Conservation (phyloP, 2,888 invertebrate genomes). For the Drosophila tanythrix region DNA sequence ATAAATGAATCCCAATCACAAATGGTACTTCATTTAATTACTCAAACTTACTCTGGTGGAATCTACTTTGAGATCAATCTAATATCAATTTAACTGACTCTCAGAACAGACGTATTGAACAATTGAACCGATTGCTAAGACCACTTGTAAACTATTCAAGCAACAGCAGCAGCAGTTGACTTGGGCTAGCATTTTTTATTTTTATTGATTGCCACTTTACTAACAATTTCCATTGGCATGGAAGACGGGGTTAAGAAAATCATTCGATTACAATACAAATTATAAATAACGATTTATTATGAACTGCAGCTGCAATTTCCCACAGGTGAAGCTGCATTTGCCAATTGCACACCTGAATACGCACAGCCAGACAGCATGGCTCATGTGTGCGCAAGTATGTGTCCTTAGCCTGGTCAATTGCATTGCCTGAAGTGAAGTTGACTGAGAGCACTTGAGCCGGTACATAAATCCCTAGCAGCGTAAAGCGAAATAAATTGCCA, state of each 20-base stretch:
- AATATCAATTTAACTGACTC: neutral
- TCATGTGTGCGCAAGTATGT: neutral
- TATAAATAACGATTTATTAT: constrained; percentile 80
- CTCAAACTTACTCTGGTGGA: neutral
- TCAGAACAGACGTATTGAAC: neutral
- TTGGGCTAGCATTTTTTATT: neutral
- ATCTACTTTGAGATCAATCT: neutral
- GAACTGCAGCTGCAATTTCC: constrained; percentile 48
- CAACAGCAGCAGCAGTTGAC: neutral
- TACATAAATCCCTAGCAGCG: constrained; percentile 36
- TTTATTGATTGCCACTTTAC: constrained; percentile 54
- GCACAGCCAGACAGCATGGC: constrained; percentile 14
- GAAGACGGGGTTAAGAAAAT: constrained; percentile 35
- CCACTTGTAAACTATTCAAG: constrained; percentile 14
- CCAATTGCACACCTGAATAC: constrained; percentile 77
- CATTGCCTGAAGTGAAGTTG: constrained; percentile 32
- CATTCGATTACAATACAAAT: constrained; percentile 72
- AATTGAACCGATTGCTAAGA: constrained; percentile 12
- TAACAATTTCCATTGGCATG: constrained; percentile 38
- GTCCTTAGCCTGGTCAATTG: constrained; percentile 41
- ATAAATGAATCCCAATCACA: neutral
- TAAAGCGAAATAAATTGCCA: constrained; percentile 70
- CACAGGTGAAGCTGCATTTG: constrained; percentile 43
- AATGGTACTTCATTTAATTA: neutral
- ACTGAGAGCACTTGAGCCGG: constrained; percentile 28